phyloP scores from a whole-genome alignment of 2,113 vertebrate species.

The Chloebia gouldiae region DNA sequence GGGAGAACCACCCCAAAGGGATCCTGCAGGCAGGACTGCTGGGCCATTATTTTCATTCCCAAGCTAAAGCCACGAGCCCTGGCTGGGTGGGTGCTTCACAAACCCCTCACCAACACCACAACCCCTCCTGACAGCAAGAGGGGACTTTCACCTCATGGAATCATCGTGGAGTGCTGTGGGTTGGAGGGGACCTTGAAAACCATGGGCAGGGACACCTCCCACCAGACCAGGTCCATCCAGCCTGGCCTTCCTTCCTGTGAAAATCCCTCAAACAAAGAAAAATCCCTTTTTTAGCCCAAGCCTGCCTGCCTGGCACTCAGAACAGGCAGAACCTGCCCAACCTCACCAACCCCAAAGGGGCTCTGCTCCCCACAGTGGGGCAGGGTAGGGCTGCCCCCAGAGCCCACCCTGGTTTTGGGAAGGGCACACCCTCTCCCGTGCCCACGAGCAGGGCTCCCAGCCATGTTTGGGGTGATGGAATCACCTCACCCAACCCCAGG shows the following conservation, averaged over 20 bases:
- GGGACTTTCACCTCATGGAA: background rate
- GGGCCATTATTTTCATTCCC: background rate
- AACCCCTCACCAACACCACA: background rate
- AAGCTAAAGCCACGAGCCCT: background rate
- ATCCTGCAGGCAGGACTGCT: background rate
- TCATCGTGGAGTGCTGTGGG: background rate
- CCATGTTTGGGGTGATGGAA: no score
- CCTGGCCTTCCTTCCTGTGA: rapidly evolving
- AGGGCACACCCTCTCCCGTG: background rate
- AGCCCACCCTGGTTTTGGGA: background rate
- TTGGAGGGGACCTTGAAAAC: no score
- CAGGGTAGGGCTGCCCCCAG: background rate
- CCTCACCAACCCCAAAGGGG: rapidly evolving
- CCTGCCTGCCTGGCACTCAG: rapidly evolving
- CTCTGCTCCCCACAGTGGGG: rapidly evolving
- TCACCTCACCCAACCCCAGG: no score
- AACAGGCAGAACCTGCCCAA: rapidly evolving
- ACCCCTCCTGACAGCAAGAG: no score
- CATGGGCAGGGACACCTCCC: background rate
- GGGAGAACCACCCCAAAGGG: no score
- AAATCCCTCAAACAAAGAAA: rapidly evolving
- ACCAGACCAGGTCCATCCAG: rapidly evolving
- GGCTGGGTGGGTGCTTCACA: background rate
- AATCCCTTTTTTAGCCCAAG: rapidly evolving
- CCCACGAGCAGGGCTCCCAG: background rate